A percentile compares a stretch with the other conserved stretches of the same genome.
Evolutionary conservation across 2,888 invertebrate species (phyloP).

Genomic region (Nasonovia ribisnigri): DNA sequence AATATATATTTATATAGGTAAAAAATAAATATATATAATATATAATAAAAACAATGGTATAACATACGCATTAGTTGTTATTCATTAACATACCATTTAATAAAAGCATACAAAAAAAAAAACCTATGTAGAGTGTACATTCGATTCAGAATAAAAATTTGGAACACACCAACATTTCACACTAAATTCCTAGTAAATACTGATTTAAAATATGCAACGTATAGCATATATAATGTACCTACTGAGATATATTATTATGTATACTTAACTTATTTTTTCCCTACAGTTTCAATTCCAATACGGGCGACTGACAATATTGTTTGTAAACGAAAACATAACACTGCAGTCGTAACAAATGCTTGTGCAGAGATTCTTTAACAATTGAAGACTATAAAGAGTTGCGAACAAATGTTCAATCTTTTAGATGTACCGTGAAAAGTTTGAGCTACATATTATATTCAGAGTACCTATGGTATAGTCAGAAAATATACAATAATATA

Average conservation of each 20-base stretch:
- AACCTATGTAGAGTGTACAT: not conserved
- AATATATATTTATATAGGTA: not conserved
- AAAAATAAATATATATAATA: too few species aligned
- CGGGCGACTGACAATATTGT: not conserved
- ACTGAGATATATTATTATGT: not conserved
- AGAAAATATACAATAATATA: not conserved
- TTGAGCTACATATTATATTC: not conserved
- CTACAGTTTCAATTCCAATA: not conserved
- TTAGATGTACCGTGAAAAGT: not conserved
- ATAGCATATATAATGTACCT: not conserved
- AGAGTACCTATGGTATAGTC: not conserved
- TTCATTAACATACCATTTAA: not conserved
- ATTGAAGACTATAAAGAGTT: not conserved
- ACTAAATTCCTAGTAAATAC: not conserved
- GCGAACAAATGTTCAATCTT: not conserved
- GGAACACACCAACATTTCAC: not conserved
- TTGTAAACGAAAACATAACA: not conserved
- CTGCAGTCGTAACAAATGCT: not conserved
- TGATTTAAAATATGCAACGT: not conserved
- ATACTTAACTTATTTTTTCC: not conserved
- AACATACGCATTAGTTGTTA: not conserved
- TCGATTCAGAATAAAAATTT: not conserved
- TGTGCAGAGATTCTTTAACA: not conserved
- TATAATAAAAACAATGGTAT: not conserved
- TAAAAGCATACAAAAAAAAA: not conserved